Conservation (phyloP, 2,113 vertebrate species). For the Labrus mixtus region DNA sequence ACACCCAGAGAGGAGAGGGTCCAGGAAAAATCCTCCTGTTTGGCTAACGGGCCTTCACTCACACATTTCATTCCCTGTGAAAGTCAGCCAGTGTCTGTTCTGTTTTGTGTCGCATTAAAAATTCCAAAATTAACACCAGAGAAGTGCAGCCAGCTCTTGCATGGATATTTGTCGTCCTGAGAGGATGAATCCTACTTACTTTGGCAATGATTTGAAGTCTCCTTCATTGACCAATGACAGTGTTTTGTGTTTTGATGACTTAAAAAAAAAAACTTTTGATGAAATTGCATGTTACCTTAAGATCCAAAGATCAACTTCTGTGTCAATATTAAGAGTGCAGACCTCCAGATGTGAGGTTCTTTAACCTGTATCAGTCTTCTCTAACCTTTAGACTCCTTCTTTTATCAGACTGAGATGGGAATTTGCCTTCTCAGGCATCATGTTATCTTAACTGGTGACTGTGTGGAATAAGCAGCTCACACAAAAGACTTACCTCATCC, state of each 20-base stretch:
- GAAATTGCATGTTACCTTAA: not conserved
- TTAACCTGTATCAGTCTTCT: not conserved
- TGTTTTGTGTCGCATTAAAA: not conserved
- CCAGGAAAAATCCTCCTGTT: constrained; percentile 25
- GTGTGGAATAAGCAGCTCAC: too few species aligned
- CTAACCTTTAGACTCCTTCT: constrained; percentile 32
- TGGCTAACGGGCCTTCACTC: constrained; percentile 22
- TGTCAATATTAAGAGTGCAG: constrained; percentile 4
- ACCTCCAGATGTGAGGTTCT: not conserved
- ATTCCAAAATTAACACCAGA: too few species aligned
- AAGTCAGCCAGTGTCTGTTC: not conserved
- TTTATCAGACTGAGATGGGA: constrained; percentile 38
- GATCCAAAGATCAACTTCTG: constrained; percentile 27
- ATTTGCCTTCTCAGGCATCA: constrained; percentile 14
- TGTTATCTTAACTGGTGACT: constrained; percentile 10
- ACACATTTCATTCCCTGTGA: not conserved
- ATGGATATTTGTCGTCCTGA: too few species aligned
- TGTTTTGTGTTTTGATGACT: too few species aligned
- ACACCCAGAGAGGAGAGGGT: constrained; percentile 17
- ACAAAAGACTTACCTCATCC: not conserved
- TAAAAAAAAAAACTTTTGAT: too few species aligned
- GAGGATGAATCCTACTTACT: too few species aligned
- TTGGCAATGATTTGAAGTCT: too few species aligned
- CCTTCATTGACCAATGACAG: too few species aligned
- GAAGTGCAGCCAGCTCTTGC: too few species aligned